phyloP scores from a whole-genome alignment of 2,888 invertebrate species.

The Nomada fabriciana region DNA sequence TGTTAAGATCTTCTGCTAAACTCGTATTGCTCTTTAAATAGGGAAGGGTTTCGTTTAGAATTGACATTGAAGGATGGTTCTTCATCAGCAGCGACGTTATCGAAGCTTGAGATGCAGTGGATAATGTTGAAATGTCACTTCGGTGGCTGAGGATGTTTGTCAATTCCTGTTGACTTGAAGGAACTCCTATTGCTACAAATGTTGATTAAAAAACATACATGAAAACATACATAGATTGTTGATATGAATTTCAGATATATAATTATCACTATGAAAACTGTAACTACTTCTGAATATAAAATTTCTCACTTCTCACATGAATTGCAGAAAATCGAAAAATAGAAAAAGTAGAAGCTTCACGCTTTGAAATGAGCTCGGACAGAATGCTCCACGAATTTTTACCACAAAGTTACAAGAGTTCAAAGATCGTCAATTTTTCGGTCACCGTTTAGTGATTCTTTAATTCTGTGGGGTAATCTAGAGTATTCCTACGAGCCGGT shows the following conservation, averaged over 20 bases:
- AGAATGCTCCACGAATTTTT: too few species aligned
- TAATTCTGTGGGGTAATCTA: too few species aligned
- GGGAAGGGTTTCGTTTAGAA: constrained; percentile 73
- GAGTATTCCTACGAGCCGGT: too few species aligned
- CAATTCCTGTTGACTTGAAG: constrained; percentile 68
- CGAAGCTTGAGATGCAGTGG: constrained; percentile 61
- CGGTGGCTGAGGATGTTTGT: constrained; percentile 72
- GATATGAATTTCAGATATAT: not conserved
- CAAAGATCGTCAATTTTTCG: too few species aligned
- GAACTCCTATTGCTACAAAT: constrained; percentile 50
- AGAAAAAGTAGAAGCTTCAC: too few species aligned
- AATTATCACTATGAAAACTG: too few species aligned
- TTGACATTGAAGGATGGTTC: constrained; percentile 64
- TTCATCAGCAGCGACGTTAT: constrained; percentile 69
- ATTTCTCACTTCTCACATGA: too few species aligned
- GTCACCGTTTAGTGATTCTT: too few species aligned
- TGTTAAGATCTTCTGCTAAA: constrained; percentile 72
- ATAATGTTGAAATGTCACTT: constrained; percentile 68
- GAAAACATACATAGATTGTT: not conserved
- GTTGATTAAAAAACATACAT: not conserved
- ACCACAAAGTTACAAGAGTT: too few species aligned
- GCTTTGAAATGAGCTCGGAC: too few species aligned
- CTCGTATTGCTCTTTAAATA: constrained; percentile 73
- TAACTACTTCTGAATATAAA: too few species aligned
- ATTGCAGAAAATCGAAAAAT: too few species aligned